Evolutionary conservation across 2,888 invertebrate genomes (phyloP), one percentile per base, ranked within the genome.

Genomic region (Agriopis aurantiaria): DNA sequence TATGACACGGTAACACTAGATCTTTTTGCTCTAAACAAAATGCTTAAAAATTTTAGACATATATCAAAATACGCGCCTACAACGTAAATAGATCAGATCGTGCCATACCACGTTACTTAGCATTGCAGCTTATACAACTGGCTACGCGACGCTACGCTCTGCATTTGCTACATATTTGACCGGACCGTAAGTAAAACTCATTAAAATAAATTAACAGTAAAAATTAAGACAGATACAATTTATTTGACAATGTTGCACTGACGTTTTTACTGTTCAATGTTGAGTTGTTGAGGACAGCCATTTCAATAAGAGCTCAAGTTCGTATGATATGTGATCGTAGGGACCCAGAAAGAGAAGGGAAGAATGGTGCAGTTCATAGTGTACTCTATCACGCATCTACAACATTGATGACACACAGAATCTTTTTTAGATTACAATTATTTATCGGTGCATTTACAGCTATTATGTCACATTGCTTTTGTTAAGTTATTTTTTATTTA

Each of bases 321-420:
- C 10, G 17, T 66, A 49, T 69, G 73, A 71, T 72, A 69, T 72
- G 68, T 69, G 60, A 51, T 43, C 59, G 61, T 55, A 40, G 63
- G 51, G 57, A 73, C 33, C 33, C 33, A 33, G 62, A 70, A 45
- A 65, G 10, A 57, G 78, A 79, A 80, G 78, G 79, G 82, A 85
- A 80, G 76, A 78, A 86, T 86, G 88, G 88, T 86, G 79, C 79
- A 86, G 79, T 83, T 78, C 80, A 86, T 82, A 85, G 76, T 78
- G 80, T 85, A 58, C 58, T 78, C 84, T 87, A 89, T 82, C 82
- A 88, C 86, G 82, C 86, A 84, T 78, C 89, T 91, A 92, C 89
- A 81, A 92, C 91, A 91, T 78, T 85, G 84, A 92, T 84, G 86
- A 90, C 80, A 88, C 80, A 80, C 82, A 87, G 79, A 75, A 78